Conservation (phyloP, 2,113 vertebrate species). For the Lophochroa leadbeateri region DNA sequence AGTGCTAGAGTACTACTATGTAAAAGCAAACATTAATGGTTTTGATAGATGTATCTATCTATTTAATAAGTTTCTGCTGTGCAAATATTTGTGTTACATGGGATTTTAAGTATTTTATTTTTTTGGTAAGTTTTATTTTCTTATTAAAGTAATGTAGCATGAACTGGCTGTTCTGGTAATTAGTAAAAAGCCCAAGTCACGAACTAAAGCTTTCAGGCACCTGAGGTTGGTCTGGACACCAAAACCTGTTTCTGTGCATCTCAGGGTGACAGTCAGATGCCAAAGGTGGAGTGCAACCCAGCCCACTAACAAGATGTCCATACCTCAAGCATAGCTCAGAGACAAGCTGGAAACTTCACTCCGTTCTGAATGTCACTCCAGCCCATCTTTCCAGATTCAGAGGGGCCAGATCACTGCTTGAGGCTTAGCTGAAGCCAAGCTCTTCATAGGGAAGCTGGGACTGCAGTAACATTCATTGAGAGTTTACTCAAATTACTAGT, state of each 20-base stretch:
- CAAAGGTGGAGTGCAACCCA: fast-evolving
- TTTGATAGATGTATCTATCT: neutral
- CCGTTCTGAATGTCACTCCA: neutral
- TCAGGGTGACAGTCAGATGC: neutral
- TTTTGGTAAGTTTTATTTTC: neutral
- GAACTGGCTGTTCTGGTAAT: neutral
- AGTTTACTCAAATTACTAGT: neutral
- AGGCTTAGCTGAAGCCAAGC: neutral
- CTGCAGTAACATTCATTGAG: neutral
- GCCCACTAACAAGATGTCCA: neutral
- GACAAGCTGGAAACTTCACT: neutral
- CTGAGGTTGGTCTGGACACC: neutral
- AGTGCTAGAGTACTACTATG: neutral
- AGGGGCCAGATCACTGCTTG: neutral
- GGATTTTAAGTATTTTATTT: neutral
- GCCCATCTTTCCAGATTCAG: neutral
- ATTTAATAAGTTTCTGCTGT: neutral
- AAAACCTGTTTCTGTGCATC: neutral
- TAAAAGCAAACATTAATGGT: neutral
- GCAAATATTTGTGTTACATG: neutral
- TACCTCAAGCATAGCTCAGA: neutral
- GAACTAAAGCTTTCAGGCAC: neutral
- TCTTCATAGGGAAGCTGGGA: neutral
- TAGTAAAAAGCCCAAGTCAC: neutral
- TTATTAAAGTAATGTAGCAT: neutral